These are phyloP conservation scores for Pithys albifrons DNA, from an alignment of 2,113 vertebrate genomes.

Conservation along the genomic window DNA sequence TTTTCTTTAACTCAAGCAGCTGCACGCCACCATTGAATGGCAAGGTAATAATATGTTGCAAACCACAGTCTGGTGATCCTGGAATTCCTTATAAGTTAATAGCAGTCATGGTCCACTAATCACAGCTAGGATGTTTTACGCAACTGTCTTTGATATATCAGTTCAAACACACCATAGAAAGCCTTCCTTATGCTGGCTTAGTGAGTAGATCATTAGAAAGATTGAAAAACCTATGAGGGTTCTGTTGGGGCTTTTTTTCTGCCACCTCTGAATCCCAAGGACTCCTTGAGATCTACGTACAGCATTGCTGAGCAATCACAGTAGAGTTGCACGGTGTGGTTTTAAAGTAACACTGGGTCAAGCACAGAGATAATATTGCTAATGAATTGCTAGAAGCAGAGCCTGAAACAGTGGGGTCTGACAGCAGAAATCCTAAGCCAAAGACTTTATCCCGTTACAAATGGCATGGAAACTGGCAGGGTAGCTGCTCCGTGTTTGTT, in stretches of 20 bases:
- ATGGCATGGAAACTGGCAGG: not conserved
- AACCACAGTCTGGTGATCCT: constrained; percentile 43
- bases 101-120: constrained; percentile 47
- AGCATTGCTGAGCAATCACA: not conserved
- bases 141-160: constrained; percentile 3
- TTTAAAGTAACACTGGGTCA: not conserved
- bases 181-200: not conserved
- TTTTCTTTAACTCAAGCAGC: not conserved
- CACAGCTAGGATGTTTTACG: constrained; percentile 39
- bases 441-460: not conserved
- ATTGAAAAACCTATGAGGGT: not conserved
- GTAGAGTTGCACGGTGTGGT: not conserved
- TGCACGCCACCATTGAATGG: not conserved
- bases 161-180: not conserved
- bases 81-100: constrained; percentile 53
- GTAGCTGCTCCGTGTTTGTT: not conserved
- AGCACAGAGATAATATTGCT: not conserved
- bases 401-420: not conserved
- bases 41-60: constrained; percentile 35
- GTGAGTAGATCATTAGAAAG: not conserved
- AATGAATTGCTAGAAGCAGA: not conserved
- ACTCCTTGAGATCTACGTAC: not conserved
- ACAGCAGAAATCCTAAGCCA: not conserved
- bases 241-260: not conserved
- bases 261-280: not conserved